phyloP scores from a whole-genome alignment of 2,113 vertebrate species.

The Chionis minor region DNA sequence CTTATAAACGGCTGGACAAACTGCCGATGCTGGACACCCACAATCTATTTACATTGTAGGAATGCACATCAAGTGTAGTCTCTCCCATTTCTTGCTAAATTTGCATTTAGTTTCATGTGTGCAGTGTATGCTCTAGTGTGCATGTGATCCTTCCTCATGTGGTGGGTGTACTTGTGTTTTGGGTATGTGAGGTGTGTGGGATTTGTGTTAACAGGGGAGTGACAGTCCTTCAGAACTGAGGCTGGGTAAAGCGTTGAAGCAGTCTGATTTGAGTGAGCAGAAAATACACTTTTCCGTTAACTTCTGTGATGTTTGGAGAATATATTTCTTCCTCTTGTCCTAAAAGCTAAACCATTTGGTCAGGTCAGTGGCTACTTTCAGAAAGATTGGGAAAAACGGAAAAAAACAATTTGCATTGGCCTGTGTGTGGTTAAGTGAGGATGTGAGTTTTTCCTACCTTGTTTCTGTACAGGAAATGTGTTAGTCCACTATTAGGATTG shows the following conservation, averaged over 20 bases:
- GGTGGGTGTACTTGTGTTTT: not conserved
- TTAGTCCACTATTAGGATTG: not conserved
- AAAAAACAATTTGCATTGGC: not conserved
- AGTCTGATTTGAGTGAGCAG: not conserved
- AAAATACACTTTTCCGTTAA: not conserved
- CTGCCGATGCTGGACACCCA: not conserved
- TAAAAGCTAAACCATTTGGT: not conserved
- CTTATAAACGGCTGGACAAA: not conserved
- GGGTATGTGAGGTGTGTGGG: not conserved
- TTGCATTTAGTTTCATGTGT: not conserved
- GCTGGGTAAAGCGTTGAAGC: not conserved
- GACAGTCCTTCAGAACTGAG: not conserved
- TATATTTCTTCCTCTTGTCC: not conserved
- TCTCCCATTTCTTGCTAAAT: not conserved
- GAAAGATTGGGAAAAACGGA: not conserved
- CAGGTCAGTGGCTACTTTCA: not conserved
- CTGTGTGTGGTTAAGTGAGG: not conserved
- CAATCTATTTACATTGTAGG: accelerated
- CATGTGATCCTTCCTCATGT: not conserved
- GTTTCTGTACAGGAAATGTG: not conserved
- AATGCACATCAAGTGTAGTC: not conserved
- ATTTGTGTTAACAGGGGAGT: not conserved
- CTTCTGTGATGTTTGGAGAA: not conserved
- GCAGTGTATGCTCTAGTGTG: not conserved
- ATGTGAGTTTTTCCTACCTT: not conserved